phyloP scores from a whole-genome alignment of 2,797 vertebrate species.

The Allobates femoralis region DNA sequence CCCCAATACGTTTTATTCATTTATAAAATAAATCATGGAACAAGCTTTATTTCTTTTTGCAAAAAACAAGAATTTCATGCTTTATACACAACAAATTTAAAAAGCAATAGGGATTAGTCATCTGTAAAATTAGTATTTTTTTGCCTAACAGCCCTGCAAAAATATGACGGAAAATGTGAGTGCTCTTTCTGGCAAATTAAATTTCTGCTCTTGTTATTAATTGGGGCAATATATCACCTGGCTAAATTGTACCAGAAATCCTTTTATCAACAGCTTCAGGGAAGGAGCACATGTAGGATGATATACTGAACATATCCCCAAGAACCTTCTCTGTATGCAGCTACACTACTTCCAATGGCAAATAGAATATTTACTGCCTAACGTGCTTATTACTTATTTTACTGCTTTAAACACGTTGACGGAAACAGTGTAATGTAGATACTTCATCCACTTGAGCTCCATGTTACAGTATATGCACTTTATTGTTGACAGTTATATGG shows the following conservation, averaged over 20 bases:
- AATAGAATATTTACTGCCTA: slow-evolving; percentile 33
- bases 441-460: background rate
- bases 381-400: slow-evolving; percentile 29
- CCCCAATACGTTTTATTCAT: background rate
- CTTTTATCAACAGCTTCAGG: slow-evolving; percentile 54
- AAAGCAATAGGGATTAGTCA: slow-evolving; percentile 52
- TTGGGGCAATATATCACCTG: slow-evolving; percentile 58
- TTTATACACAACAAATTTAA: slow-evolving; percentile 43
- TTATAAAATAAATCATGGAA: slow-evolving; percentile 10
- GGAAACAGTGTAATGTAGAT: background rate
- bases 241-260: slow-evolving; percentile 49
- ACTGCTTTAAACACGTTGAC: slow-evolving; percentile 7
- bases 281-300: slow-evolving; percentile 8
- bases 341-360: slow-evolving; percentile 1
- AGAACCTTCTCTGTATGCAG: slow-evolving; percentile 14
- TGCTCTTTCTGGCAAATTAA: slow-evolving; percentile 59
- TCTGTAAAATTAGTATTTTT: slow-evolving; percentile 59
- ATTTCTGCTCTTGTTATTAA: slow-evolving; percentile 54
- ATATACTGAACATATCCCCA: slow-evolving; percentile 16
- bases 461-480: too few species aligned
- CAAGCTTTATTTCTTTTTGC: slow-evolving; percentile 17
- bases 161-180: slow-evolving; percentile 54
- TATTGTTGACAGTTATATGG: too few species aligned
- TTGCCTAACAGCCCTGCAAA: slow-evolving; percentile 50
- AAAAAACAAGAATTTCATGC: slow-evolving; percentile 43